Evolutionary conservation across 2,888 invertebrate genomes (phyloP).

Genomic region (Lasius fuliginosus): DNA sequence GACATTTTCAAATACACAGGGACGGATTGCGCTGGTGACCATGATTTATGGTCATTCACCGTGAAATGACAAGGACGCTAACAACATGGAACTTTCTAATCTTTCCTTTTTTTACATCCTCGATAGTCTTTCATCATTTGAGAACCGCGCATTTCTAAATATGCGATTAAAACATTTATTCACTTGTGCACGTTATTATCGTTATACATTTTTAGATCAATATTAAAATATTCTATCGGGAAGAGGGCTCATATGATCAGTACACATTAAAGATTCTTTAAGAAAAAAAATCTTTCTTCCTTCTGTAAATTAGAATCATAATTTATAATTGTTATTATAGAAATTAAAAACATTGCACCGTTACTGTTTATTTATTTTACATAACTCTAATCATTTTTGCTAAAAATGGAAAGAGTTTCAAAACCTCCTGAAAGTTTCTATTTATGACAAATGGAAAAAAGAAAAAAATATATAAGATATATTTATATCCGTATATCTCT

Average conservation of each 20-base stretch:
- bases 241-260: not conserved
- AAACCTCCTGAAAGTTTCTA: not conserved
- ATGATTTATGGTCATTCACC: not conserved
- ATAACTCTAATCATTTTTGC: not conserved
- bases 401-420: not conserved
- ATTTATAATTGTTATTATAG: not conserved
- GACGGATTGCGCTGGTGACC: not conserved
- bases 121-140: not conserved
- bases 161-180: not conserved
- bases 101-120: not conserved
- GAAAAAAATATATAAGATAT: constrained; percentile 3
- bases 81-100: not conserved
- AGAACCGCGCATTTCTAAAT: not conserved
- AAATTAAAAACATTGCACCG: not conserved
- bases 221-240: not conserved
- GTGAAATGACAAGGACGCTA: too few relatives aligned
- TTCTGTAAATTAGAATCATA: not conserved
- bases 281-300: not conserved
- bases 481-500: not conserved
- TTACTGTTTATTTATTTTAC: not conserved
- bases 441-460: constrained; percentile 1
- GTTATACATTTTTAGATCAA: not conserved
- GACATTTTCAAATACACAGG: not conserved
- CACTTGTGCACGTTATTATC: not conserved
- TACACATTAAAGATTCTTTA: not conserved